Evolutionary conservation across 2,113 vertebrate species (phyloP).

Genomic region (Urocitellus parryii): DNA sequence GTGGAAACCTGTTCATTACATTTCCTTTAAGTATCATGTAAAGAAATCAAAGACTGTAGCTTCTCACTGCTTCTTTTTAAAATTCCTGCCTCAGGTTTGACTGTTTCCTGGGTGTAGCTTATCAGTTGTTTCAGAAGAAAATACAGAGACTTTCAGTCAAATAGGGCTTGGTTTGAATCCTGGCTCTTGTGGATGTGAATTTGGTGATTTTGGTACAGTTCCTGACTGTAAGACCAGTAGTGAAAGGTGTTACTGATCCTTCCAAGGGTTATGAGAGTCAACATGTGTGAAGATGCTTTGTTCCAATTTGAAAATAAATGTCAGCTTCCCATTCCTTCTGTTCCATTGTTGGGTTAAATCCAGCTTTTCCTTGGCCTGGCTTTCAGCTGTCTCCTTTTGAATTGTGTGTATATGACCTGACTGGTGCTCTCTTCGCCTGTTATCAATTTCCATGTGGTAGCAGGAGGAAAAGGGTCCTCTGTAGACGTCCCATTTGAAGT

Average conservation of each 20-base stretch:
- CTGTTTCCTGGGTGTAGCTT: background rate
- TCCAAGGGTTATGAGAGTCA: background rate
- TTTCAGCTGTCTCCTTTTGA: background rate
- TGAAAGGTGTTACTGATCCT: background rate
- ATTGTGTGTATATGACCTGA: background rate
- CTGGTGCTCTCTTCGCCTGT: background rate
- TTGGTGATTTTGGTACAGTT: background rate
- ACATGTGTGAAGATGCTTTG: background rate
- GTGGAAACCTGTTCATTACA: background rate
- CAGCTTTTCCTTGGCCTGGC: background rate
- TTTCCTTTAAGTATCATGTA: constrained; percentile 22
- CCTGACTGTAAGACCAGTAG: background rate
- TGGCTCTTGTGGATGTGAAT: background rate
- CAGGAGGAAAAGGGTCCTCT: background rate
- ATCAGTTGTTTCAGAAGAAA: background rate
- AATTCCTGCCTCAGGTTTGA: background rate
- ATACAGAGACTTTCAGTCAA: background rate
- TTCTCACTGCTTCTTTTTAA: background rate
- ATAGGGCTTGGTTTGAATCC: background rate
- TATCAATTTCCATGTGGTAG: background rate
- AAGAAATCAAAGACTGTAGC: background rate
- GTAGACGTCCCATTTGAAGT: background rate
- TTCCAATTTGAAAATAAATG: background rate
- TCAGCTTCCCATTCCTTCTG: background rate
- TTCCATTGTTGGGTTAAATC: background rate